Evolutionary conservation across 30 jellyfish, hydroid and myxozoan genomes (phyloP).

Genomic region (Aurelia sp.): DNA sequence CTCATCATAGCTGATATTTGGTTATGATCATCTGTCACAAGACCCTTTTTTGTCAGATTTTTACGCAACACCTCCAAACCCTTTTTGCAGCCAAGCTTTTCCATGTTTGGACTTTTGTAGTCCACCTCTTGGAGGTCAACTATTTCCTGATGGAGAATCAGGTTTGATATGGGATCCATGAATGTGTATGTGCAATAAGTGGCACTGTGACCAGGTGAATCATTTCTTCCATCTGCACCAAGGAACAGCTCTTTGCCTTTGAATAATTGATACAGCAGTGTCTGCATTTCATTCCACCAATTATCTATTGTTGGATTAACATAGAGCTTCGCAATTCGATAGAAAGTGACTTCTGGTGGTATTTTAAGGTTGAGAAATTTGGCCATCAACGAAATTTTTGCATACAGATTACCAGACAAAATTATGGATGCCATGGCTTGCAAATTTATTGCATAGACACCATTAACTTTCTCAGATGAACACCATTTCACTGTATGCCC

Average conservation of each 20-base stretch:
- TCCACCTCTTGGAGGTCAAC: background rate
- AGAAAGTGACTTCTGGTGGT: conserved; percentile 7
- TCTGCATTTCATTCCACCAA: conserved; percentile 10
- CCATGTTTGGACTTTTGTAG: background rate
- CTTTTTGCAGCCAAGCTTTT: background rate
- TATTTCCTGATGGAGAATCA: background rate
- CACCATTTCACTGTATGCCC: background rate
- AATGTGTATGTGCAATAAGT: conserved; percentile 11
- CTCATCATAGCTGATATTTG: conserved; percentile 34
- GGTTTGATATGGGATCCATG: background rate
- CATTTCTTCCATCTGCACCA: conserved; percentile 5
- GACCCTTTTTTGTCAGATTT: background rate
- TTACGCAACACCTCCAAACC: background rate
- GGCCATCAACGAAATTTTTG: background rate
- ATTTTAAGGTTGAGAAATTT: conserved; percentile 1
- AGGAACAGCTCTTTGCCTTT: conserved; percentile 1
- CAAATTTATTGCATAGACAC: background rate
- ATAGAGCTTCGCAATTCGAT: background rate
- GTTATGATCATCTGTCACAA: conserved; percentile 14
- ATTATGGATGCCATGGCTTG: background rate
- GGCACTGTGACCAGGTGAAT: background rate
- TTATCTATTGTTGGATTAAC: background rate
- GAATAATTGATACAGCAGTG: background rate
- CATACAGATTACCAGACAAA: conserved; percentile 18
- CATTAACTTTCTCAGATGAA: background rate